A percentile compares a stretch with the other conserved stretches of the same genome.
phyloP scores from a whole-genome alignment of 2,888 invertebrate genomes.

The Nemapogon koenigi region DNA sequence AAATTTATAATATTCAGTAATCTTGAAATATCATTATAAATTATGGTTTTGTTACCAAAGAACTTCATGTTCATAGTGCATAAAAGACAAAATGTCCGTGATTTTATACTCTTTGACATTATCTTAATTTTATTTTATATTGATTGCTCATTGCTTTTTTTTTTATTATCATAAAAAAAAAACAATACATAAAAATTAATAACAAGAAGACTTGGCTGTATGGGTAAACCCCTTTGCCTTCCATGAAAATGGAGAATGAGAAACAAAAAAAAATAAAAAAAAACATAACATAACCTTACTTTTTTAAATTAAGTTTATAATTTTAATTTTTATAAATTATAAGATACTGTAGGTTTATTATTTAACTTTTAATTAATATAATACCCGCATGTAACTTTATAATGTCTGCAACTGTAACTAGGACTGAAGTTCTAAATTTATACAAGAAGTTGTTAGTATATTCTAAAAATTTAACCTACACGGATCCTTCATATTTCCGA shows the following conservation, averaged over 20 bases:
- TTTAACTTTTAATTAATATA: conserved; percentile 19
- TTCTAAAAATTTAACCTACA: conserved; percentile 76
- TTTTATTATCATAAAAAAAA: too few species aligned
- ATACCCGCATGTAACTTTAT: too few species aligned
- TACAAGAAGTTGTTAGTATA: conserved; percentile 84
- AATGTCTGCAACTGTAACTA: conserved; percentile 34
- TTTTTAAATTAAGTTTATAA: not conserved
- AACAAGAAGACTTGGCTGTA: too few species aligned
- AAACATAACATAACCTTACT: not conserved
- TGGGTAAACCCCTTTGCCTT: not conserved
- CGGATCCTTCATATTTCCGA: conserved; percentile 79
- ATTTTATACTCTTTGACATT: too few species aligned
- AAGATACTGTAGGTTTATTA: not conserved
- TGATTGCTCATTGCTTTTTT: too few species aligned
- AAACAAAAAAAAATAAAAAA: not conserved
- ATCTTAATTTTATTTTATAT: too few species aligned
- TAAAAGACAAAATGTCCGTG: too few species aligned
- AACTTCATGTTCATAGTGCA: too few species aligned
- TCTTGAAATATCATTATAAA: too few species aligned
- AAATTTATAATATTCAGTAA: too few species aligned
- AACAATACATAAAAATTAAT: too few species aligned
- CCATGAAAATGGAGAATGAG: not conserved
- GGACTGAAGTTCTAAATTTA: conserved; percentile 68
- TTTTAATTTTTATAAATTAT: not conserved
- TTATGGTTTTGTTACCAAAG: too few species aligned